These are phyloP conservation scores for Herpetotheres cachinnans DNA, from an alignment of 2,113 vertebrate species.

Conservation along the genomic window DNA sequence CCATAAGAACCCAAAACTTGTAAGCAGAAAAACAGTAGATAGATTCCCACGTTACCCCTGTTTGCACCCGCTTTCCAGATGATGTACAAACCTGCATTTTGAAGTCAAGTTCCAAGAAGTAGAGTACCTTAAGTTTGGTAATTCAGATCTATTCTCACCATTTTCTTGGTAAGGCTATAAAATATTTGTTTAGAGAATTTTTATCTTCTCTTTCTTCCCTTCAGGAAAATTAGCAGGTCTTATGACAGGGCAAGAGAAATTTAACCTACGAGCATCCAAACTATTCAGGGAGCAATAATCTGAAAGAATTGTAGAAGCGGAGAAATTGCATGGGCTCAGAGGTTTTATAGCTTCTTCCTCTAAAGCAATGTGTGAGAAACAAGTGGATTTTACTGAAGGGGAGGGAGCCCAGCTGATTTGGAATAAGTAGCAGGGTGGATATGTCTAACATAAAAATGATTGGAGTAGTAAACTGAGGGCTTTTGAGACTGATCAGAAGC, in stretches of 20 bases:
- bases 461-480: neutral
- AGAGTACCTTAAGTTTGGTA: neutral
- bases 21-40: neutral
- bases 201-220: neutral
- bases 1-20: neutral
- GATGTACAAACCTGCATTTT: neutral
- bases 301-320: neutral
- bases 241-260: neutral
- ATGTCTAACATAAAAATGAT: neutral
- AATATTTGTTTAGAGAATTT: neutral
- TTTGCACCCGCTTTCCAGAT: neutral
- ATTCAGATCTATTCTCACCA: neutral
- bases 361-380: neutral
- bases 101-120: neutral
- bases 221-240: neutral
- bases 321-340: neutral
- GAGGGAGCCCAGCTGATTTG: neutral
- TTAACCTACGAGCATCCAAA: neutral
- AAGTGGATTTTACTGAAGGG: neutral
- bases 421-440: neutral
- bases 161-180: neutral
- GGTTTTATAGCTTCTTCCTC: neutral
- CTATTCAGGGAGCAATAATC: neutral
- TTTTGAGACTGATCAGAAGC: neutral
- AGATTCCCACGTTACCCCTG: accelerated